A percentile compares a stretch with the other conserved stretches of the same genome.
These are phyloP conservation scores for Athene cunicularia DNA, from an alignment of 2,113 vertebrate genomes.

Conservation along the genomic window DNA sequence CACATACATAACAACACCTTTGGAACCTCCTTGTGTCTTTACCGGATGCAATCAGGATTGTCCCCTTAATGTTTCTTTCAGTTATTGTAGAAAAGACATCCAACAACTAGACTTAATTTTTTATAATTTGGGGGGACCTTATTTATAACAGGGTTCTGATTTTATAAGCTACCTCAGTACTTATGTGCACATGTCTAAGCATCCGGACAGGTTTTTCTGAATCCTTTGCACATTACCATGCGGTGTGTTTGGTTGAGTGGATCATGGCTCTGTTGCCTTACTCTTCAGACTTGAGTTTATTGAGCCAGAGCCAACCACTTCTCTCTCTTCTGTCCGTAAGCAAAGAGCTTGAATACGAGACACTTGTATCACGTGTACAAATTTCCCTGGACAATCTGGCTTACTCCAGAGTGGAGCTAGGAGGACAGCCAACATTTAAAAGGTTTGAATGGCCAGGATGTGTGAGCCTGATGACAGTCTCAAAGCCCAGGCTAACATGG, in stretches of 20 bases:
- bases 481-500: not conserved
- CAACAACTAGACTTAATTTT: not conserved
- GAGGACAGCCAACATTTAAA: not conserved
- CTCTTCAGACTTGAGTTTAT: not conserved
- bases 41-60: not conserved
- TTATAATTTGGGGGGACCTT: not conserved
- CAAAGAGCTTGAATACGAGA: not conserved
- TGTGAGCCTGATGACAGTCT: not conserved
- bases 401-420: not conserved
- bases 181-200: rapidly evolving
- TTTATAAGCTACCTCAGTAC: not conserved
- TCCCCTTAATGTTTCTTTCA: not conserved
- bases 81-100: not conserved
- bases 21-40: not conserved
- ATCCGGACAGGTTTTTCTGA: not conserved
- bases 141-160: not conserved
- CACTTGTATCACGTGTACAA: not conserved
- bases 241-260: not conserved
- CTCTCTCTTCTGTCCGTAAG: not conserved
- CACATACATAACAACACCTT: not conserved
- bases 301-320: not conserved
- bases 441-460: not conserved
- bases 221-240: not conserved
- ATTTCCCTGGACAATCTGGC: not conserved
- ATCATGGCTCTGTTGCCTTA: not conserved